Evolutionary conservation across 2,888 invertebrate genomes (phyloP), one percentile per base, ranked within the genome.

Genomic region (Laspeyria flexula): DNA sequence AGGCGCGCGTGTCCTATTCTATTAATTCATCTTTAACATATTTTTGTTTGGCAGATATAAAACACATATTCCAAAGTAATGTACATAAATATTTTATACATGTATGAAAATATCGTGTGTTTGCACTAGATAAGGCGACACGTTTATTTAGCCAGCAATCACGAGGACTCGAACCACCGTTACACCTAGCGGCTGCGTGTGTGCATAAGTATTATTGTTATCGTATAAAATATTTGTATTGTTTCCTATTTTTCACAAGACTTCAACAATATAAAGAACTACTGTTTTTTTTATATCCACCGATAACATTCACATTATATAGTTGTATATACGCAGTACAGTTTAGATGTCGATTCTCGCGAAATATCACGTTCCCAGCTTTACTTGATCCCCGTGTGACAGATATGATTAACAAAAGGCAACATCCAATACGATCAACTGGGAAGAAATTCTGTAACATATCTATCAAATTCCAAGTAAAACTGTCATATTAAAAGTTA

Each of bases 111-210:
- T 16, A 31, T 25, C 25, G 37, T 29, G 48, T 51, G n/a, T 60
- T 61, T 60, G 33, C 34, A 35, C 49, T 25, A 40, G 55, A 63
- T 63, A 53, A 51, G 39, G 60, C 41, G 37, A 40, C 43, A 49
- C 60, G 55, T 60, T 62, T 63, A 59, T 61, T 43, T 55, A 31
- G 10, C 3, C n/a, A 47, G 48, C 42, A 2, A 41, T 55, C 61
- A 60, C 51, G 50, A 48, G 64, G 50, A 43, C 37, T 33, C 1
- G 18, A 34, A 34, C 18, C 25, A 34, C 46, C 43, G 38, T 25
- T 44, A 42, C 43, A 54, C 50, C 54, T 52, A 39, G 44, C 25
- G 1, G 3, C 7, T 25, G 9, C 25, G 25, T 25, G 25, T 7
- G 7, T 25, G 4, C 4, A 25, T 3, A 25, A 1, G 25, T 25